Base-by-base conservation (phyloP, 2,113 vertebrate genomes). In the Astur gentilis region DNA sequence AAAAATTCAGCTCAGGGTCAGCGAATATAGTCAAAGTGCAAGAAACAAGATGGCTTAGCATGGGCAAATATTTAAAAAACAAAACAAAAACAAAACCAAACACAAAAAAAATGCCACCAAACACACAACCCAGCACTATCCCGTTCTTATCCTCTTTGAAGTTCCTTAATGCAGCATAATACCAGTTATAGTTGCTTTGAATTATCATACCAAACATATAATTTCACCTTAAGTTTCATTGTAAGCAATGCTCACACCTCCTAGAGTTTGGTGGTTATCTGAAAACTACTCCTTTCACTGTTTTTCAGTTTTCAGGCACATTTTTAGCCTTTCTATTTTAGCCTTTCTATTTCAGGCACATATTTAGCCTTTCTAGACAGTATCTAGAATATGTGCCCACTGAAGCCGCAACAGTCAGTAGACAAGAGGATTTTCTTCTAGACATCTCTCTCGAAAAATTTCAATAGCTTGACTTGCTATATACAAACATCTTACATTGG, bases 401-500 rank as follows among this genome's bases (percentile, higher is more conserved):
- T 31, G 42, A 89, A 91, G 29, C 21, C 6, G 0, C 20, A 70
- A 66, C 17, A 64, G 55, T 50, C 64, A 60, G 50, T 0, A 82
- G n/a, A 34, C 22, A 67, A 65, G 19, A 66, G 15, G 13, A 31
- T 38, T 55, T 65, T 75, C 44, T 52, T 73, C 45, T 42, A 20
- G 34, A 40, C 9, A n/a, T 6, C 12, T 16, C 38, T 57, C 42
- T 10, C n/a, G 23, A 81, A 31, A 31, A 64, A 42, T 4, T 19
- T 77, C 54, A 47, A 14, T 15, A 78, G 32, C 40, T 21, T 79
- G 44, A 49, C 36, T 52, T 36, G 65, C 36, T 49, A 10, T 10
- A 9, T 3, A 42, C 42, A 20, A 78, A 47, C 18, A 27, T 2
- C 58, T 26, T 3, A 3, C 1, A 1, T 0, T 5, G 22, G 10